Evolutionary conservation across 1,140 invertebrate genomes (phyloP), one percentile per base, ranked within the genome.

Genomic region (Eurosta solidaginis): DNA sequence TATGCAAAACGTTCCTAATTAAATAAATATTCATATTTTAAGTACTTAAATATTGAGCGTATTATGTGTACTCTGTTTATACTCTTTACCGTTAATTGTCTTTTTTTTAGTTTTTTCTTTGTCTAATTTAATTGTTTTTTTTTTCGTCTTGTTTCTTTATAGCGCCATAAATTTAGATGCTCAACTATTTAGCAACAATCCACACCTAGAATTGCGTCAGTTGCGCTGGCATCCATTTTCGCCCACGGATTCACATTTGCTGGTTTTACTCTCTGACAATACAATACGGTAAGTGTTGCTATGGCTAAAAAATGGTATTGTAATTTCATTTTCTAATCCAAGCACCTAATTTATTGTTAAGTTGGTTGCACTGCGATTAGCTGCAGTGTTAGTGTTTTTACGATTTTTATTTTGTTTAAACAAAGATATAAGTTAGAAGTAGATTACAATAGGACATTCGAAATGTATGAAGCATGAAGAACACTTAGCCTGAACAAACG

Each of bases 181-280:
- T 74, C 86, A 90, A 45, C 88, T 92, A 29, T 90, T 92, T 77
- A 88, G 91, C 80, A 89, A 89, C 78, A 90, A 88, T 76, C 89
- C 90, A 1, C 88, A 90, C 1, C 87, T 91, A 7, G 91, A 93
- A 82, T 89, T 94, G 10, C 89, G 91, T 6, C 91, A 92, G 81
- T 91, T 92, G 0, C 90, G 92, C 29, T 97, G 96, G 94, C 95
- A 97, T 90, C 94, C 94, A 10, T 93, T 91, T 22, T 95, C 95
- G 5, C 89, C 90, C 2, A 91, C 92, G 0, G 92, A 95, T 79
- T 92, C 92, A 1, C 94, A 95, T 85, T 82, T 97, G 1, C 85
- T 95, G 1, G 90, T 96, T 9, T 89, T 97, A 2, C 93, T 95
- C 1, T 95, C 94, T 7, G 94, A 96, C 86, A 96, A 96, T 85